These are phyloP conservation scores for Mallateleia sp. DNA, from an alignment of 2,888 invertebrate species.

Conservation along the genomic window DNA sequence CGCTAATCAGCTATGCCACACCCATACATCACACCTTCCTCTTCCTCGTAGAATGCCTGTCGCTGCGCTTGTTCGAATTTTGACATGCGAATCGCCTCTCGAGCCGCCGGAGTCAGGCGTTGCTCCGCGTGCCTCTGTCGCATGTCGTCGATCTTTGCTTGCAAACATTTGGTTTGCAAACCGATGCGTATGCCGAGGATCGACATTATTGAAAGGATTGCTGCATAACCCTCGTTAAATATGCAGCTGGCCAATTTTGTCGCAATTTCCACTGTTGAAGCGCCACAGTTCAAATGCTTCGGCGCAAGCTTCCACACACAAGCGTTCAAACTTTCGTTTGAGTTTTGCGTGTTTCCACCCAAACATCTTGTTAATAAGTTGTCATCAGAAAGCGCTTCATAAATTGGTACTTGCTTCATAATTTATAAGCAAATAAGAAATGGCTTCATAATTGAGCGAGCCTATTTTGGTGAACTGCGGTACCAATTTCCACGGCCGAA, in stretches of 20 bases:
- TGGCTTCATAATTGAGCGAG: too few relatives aligned
- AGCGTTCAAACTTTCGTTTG: too few relatives aligned
- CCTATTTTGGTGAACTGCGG: too few relatives aligned
- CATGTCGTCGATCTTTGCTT: not conserved
- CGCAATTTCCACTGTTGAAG: slow-evolving; percentile 6
- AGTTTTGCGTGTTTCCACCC: slow-evolving; percentile 32
- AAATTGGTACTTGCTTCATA: too few relatives aligned
- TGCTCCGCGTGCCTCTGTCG: slow-evolving; percentile 8
- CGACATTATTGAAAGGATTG: slow-evolving; percentile 7
- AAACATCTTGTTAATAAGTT: slow-evolving; percentile 15
- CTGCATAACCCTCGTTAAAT: slow-evolving; percentile 14
- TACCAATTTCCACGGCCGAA: too few relatives aligned
- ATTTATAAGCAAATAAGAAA: too few relatives aligned
- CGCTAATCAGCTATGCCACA: slow-evolving; percentile 8
- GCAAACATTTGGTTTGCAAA: not conserved
- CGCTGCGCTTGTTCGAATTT: slow-evolving; percentile 5
- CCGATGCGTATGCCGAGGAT: slow-evolving; percentile 9
- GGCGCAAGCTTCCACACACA: slow-evolving; percentile 13
- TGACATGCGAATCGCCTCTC: not conserved
- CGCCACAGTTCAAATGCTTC: slow-evolving; percentile 19
- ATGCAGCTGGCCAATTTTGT: slow-evolving; percentile 1
- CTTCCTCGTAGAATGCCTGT: slow-evolving; percentile 8
- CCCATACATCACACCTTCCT: not conserved
- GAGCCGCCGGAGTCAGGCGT: not conserved
- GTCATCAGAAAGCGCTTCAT: slow-evolving; percentile 15